Percentiles rank a stretch among this genome's conserved stretches.
These are phyloP conservation scores for Dinomys branickii DNA, from an alignment of 2,113 vertebrate species.

Conservation along the genomic window DNA sequence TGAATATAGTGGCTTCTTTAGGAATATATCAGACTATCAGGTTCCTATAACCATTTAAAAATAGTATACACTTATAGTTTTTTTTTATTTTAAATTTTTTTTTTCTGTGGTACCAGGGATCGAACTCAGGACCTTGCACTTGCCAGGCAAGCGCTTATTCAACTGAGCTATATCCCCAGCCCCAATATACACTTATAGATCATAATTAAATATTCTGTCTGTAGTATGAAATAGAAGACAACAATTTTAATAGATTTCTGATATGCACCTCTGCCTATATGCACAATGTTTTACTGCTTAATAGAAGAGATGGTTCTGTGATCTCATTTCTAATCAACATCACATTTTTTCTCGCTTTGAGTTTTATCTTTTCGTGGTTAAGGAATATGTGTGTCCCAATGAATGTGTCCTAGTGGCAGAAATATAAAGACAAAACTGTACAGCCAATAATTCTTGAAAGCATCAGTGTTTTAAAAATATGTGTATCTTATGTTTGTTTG, in stretches of 20 bases:
- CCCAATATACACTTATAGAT: neutral
- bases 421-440: neutral
- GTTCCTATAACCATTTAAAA: neutral
- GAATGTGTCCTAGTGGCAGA: neutral
- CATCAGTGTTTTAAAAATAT: neutral
- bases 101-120: no score
- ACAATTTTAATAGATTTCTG: conserved; percentile 28
- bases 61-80: neutral
- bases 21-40: neutral
- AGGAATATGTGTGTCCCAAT: neutral
- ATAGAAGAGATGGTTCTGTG: neutral
- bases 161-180: no score
- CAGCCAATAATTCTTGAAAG: neutral
- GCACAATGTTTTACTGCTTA: neutral
- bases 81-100: no score
- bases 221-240: neutral
- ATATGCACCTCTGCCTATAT: neutral
- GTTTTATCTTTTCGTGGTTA: conserved; percentile 25
- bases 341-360: neutral
- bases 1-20: neutral
- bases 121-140: no score
- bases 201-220: neutral
- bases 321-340: neutral
- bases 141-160: no score
- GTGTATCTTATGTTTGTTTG: neutral